Conservation (phyloP, 2,888 invertebrate species). For the Epinotia brunnichana region DNA sequence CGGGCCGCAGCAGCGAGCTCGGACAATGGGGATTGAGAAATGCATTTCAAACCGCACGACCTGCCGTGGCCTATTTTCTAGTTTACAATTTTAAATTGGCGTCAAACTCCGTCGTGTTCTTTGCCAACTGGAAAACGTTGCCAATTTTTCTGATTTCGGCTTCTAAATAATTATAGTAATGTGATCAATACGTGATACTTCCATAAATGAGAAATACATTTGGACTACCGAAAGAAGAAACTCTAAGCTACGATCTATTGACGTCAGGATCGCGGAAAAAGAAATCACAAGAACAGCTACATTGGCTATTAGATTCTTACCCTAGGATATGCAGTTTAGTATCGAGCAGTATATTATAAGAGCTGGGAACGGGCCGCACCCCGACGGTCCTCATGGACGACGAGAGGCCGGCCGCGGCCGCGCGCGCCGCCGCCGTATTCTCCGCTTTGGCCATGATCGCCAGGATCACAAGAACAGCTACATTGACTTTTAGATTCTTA, state of each 20-base stretch:
- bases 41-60: conserved; percentile 19
- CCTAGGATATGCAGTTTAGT: conserved; percentile 86
- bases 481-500: conserved; percentile 55
- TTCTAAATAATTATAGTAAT: background rate
- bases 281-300: background rate
- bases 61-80: conserved; percentile 25
- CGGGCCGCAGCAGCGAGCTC: conserved; percentile 10
- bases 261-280: background rate
- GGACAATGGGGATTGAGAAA: conserved; percentile 20
- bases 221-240: background rate
- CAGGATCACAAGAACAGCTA: background rate
- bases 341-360: conserved; percentile 85
- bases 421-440: conserved; percentile 60
- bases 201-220: background rate
- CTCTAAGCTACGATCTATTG: background rate
- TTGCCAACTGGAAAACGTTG: background rate
- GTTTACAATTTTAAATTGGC: conserved; percentile 20
- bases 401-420: conserved; percentile 66
- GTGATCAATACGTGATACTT: background rate
- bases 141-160: background rate
- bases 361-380: conserved; percentile 88
- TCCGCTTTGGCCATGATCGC: background rate
- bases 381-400: conserved; percentile 80
- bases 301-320: conserved; percentile 66
- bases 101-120: conserved; percentile 2